phyloP scores from a whole-genome alignment of 2,113 vertebrate genomes.

The Collichthys lucidus region DNA sequence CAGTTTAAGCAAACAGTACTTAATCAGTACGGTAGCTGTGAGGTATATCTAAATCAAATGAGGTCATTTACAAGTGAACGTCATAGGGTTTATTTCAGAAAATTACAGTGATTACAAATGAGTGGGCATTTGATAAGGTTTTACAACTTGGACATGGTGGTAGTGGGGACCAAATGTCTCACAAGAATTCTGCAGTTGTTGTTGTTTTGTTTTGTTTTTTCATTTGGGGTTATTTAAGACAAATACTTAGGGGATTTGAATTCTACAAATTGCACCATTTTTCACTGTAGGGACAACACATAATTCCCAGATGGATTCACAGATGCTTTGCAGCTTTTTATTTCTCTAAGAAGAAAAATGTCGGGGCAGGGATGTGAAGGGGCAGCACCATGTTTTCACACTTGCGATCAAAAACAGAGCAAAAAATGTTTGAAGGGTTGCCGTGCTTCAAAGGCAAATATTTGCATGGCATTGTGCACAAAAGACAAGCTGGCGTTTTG shows the following conservation, averaged over 20 bases:
- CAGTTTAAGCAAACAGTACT: conserved; percentile 43
- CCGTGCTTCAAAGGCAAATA: conserved; percentile 65
- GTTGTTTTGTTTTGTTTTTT: not conserved
- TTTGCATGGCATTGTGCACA: conserved; percentile 33
- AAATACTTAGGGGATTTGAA: not conserved
- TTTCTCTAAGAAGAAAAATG: not conserved
- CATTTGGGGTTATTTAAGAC: conserved; percentile 15
- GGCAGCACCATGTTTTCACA: conserved; percentile 23
- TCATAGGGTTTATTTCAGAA: conserved; percentile 60
- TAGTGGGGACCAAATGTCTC: conserved; percentile 1
- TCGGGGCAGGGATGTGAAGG: conserved; percentile 30
- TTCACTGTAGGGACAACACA: not conserved
- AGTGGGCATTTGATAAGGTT: conserved; percentile 28
- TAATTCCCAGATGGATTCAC: not conserved
- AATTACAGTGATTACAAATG: conserved; percentile 60
- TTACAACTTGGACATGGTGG: conserved; percentile 48
- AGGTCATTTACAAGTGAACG: conserved; percentile 40
- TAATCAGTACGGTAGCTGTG: conserved; percentile 37
- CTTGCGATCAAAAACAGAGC: conserved; percentile 39
- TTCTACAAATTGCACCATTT: not conserved
- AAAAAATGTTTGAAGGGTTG: conserved; percentile 55
- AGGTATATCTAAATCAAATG: conserved; percentile 56
- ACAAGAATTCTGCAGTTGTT: conserved; percentile 35
- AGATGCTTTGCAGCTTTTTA: not conserved
- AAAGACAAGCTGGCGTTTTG: conserved; percentile 48